Percentiles rank a stretch among this genome's conserved stretches.
Evolutionary conservation across 2,888 invertebrate species (phyloP).

Genomic region (Troides helena): DNA sequence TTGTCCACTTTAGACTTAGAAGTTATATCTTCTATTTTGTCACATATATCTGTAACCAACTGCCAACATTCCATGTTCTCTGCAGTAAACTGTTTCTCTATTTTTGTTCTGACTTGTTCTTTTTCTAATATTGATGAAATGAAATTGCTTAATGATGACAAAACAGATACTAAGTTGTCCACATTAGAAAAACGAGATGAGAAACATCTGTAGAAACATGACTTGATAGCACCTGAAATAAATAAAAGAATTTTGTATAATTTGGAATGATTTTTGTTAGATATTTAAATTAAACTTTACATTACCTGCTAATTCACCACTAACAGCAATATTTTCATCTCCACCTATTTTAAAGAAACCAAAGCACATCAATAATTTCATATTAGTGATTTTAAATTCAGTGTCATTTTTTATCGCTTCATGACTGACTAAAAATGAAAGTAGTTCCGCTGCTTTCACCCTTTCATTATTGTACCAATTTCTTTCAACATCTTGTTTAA

Average conservation of each 20-base stretch:
- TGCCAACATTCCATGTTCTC: slow-evolving; percentile 82
- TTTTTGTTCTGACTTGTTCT: slow-evolving; percentile 70
- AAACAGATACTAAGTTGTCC: slow-evolving; percentile 79
- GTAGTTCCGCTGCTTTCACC: slow-evolving; percentile 81
- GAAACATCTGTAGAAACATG: slow-evolving; percentile 85
- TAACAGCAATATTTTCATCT: slow-evolving; percentile 72
- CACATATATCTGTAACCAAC: slow-evolving; percentile 78
- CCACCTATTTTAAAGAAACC: slow-evolving; percentile 82
- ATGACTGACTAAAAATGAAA: slow-evolving; percentile 77
- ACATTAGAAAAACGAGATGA: slow-evolving; percentile 84
- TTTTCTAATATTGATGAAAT: slow-evolving; percentile 77
- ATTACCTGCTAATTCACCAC: slow-evolving; percentile 82
- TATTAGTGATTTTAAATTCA: slow-evolving; percentile 83
- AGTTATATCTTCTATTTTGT: slow-evolving; percentile 75
- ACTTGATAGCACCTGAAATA: slow-evolving; percentile 80
- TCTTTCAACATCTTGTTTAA: slow-evolving; percentile 73
- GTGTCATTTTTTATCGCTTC: slow-evolving; percentile 76
- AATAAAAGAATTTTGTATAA: slow-evolving; percentile 27
- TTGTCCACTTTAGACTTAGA: slow-evolving; percentile 78
- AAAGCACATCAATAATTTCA: slow-evolving; percentile 83
- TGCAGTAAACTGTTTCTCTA: slow-evolving; percentile 80
- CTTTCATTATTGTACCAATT: slow-evolving; percentile 85
- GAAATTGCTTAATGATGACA: slow-evolving; percentile 80
- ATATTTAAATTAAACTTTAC: neutral
- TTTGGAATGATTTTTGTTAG: neutral